These are phyloP conservation scores for Branchinecta lynchi DNA, from an alignment of 1,140 invertebrate species.

Conservation along the genomic window DNA sequence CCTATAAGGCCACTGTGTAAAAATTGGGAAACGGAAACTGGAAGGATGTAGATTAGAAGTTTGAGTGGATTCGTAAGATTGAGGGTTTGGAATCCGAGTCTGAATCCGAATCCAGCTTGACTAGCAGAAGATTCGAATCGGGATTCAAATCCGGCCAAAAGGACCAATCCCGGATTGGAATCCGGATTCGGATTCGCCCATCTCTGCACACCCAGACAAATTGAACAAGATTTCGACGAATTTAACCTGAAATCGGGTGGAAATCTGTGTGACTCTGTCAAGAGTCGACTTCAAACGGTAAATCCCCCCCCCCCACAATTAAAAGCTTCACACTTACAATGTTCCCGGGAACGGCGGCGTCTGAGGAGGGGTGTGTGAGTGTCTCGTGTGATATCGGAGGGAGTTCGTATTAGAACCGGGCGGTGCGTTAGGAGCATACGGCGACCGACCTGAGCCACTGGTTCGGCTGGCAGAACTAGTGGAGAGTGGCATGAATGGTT, in stretches of 20 bases:
- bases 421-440: slow-evolving; percentile 33
- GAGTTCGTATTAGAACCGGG: slow-evolving; percentile 33
- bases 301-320: neutral
- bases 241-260: neutral
- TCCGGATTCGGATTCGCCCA: no score
- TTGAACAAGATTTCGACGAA: no score
- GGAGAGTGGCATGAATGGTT: slow-evolving; percentile 44
- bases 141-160: no score
- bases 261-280: slow-evolving; percentile 3
- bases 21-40: no score
- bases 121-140: no score
- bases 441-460: slow-evolving; percentile 16
- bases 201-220: no score
- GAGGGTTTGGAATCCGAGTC: no score
- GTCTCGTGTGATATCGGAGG: slow-evolving; percentile 34
- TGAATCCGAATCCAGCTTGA: no score
- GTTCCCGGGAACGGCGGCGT: slow-evolving; percentile 34
- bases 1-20: no score
- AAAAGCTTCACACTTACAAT: slow-evolving; percentile 27
- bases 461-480: slow-evolving; percentile 23
- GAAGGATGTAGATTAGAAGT: no score
- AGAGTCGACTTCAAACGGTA: neutral
- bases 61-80: no score
- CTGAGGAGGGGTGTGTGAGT: slow-evolving; percentile 35
- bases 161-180: no score